Evolutionary conservation across 2,113 vertebrate genomes (phyloP).

Genomic region (Tragelaphus strepsiceros): DNA sequence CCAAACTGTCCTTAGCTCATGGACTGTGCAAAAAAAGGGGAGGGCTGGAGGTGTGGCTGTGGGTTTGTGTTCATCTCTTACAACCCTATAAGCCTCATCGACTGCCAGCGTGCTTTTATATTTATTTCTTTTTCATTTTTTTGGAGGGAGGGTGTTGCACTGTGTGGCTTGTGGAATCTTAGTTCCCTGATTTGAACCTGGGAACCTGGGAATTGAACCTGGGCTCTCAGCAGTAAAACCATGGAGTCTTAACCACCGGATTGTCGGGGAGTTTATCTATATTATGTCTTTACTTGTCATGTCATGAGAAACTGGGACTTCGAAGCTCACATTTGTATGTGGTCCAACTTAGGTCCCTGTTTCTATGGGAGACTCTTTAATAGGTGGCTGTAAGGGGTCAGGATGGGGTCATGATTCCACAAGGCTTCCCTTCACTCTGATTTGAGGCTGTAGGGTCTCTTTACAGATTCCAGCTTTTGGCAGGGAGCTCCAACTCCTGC

Average conservation of each 20-base stretch:
- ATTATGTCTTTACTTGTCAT: neutral
- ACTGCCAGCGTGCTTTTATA: neutral
- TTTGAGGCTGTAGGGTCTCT: neutral
- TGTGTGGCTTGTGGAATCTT: neutral
- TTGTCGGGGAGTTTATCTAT: neutral
- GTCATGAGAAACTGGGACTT: neutral
- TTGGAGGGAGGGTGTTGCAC: neutral
- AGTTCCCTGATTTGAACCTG: neutral
- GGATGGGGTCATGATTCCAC: neutral
- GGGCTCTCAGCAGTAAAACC: neutral
- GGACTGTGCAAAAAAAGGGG: neutral
- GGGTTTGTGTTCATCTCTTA: neutral
- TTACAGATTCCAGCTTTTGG: neutral
- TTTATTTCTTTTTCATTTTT: neutral
- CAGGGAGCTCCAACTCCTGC: neutral
- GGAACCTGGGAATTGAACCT: neutral
- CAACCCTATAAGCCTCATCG: neutral
- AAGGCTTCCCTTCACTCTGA: too few relatives aligned
- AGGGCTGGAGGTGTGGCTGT: neutral
- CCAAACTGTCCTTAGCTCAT: neutral
- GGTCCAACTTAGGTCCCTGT: neutral
- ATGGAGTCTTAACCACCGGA: neutral
- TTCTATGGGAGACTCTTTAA: neutral
- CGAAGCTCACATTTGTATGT: too few relatives aligned
- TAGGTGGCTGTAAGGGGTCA: neutral